Evolutionary conservation across 2,888 invertebrate genomes (phyloP).

Genomic region (Melieria omissa): DNA sequence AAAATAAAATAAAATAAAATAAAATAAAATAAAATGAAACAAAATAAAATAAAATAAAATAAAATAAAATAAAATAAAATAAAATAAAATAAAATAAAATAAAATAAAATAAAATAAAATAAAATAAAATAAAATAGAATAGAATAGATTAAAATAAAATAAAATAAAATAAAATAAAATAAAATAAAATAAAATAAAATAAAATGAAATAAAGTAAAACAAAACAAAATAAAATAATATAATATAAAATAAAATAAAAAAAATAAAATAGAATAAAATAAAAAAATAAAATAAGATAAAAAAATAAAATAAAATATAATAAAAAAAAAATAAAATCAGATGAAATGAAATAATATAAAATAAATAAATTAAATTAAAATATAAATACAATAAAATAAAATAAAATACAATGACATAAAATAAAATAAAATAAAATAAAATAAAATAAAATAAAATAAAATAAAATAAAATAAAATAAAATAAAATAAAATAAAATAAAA

Average conservation of each 20-base stretch:
- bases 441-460: background rate
- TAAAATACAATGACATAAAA: background rate
- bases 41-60: slow-evolving; percentile 2
- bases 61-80: slow-evolving; percentile 10
- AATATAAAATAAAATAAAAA: slow-evolving; percentile 10
- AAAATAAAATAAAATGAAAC: slow-evolving; percentile 16
- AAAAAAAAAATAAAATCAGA: background rate
- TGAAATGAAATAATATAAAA: background rate
- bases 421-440: background rate
- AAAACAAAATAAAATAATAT: slow-evolving; percentile 15
- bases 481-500: slow-evolving; percentile 8
- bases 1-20: slow-evolving; percentile 1
- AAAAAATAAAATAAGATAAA: background rate
- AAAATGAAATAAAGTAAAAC: slow-evolving; percentile 11
- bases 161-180: slow-evolving; percentile 10
- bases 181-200: slow-evolving; percentile 6
- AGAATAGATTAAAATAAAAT: slow-evolving; percentile 9
- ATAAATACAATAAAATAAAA: background rate
- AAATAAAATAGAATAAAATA: background rate
- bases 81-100: background rate
- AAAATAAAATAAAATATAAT: background rate
- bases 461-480: background rate
- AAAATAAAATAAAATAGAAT: background rate
- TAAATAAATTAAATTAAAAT: slow-evolving; percentile 2
- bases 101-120: slow-evolving; percentile 7